A percentile compares a stretch with the other conserved stretches of the same genome.
phyloP scores from a whole-genome alignment of 2,113 vertebrate genomes.

The Xiphophorus maculatus region DNA sequence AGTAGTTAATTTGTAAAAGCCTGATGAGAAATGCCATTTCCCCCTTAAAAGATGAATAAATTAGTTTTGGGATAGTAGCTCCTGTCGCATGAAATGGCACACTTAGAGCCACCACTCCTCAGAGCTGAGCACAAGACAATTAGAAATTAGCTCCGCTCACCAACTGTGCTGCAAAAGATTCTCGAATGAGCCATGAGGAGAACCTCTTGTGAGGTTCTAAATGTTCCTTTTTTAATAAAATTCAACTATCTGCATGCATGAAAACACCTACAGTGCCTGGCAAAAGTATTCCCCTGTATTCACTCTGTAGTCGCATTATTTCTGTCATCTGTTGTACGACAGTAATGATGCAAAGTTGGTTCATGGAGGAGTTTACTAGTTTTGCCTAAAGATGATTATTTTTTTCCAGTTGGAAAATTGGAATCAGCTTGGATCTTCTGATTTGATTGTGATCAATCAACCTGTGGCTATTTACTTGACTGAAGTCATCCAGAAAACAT shows the following conservation, averaged over 20 bases:
- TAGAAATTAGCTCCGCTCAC: slow-evolving; percentile 48
- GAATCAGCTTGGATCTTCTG: not conserved
- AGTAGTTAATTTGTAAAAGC: slow-evolving; percentile 53
- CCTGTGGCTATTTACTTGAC: not conserved
- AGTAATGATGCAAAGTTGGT: not conserved
- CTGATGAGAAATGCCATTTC: slow-evolving; percentile 59
- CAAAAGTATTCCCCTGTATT: too few species aligned
- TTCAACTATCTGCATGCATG: not conserved
- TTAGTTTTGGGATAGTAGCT: slow-evolving; percentile 60
- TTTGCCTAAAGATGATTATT: not conserved
- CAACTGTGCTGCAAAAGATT: not conserved
- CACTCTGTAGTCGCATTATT: not conserved
- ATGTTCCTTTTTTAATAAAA: not conserved
- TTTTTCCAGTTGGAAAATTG: not conserved
- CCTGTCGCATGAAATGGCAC: slow-evolving; percentile 43
- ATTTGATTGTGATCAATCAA: not conserved
- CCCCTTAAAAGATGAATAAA: slow-evolving; percentile 68
- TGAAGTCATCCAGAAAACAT: not conserved
- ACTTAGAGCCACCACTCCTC: slow-evolving; percentile 62
- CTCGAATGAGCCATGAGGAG: slow-evolving; percentile 12
- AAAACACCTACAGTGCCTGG: too few species aligned
- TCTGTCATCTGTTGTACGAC: not conserved
- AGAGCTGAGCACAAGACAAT: slow-evolving; percentile 29
- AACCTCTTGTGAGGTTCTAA: not conserved
- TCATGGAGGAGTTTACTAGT: not conserved